Evolutionary conservation across 1,140 invertebrate genomes (phyloP).

Genomic region (Ooceraea biroi): DNA sequence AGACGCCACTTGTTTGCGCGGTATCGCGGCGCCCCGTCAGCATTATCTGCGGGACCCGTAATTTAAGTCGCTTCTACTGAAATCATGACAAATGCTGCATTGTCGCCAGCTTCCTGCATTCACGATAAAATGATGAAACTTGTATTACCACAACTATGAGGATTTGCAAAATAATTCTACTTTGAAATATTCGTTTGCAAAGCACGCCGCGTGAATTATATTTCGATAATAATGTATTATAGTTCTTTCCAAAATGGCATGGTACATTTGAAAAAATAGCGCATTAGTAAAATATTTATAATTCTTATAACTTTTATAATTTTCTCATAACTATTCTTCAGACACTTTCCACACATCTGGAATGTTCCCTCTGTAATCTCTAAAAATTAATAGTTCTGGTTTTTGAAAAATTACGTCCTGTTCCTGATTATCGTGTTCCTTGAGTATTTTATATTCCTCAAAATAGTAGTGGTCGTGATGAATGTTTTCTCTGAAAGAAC

Average conservation of each 20-base stretch:
- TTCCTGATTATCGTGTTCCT: neutral
- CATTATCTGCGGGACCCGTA: constrained; percentile 30
- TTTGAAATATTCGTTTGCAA: too few species aligned
- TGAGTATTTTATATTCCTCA: constrained; percentile 12
- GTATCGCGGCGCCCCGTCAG: constrained; percentile 36
- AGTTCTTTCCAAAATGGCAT: too few species aligned
- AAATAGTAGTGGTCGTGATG: neutral
- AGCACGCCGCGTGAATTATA: too few species aligned
- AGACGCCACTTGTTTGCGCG: constrained; percentile 46
- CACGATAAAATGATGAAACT: too few species aligned
- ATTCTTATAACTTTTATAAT: too few species aligned
- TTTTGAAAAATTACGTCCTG: constrained; percentile 4
- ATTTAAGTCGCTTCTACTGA: constrained; percentile 39
- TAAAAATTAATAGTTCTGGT: neutral
- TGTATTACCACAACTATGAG: too few species aligned
- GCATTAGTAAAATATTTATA: too few species aligned
- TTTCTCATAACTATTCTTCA: too few species aligned
- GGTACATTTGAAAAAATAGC: too few species aligned
- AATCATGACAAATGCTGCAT: constrained; percentile 8
- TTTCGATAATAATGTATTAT: too few species aligned
- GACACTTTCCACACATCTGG: too few species aligned
- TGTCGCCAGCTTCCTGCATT: neutral
- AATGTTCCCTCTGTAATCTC: neutral
- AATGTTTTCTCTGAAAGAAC: neutral
- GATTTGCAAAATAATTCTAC: too few species aligned